Conservation (phyloP, 2,888 invertebrate species). For the Liposcelis brunnea region DNA sequence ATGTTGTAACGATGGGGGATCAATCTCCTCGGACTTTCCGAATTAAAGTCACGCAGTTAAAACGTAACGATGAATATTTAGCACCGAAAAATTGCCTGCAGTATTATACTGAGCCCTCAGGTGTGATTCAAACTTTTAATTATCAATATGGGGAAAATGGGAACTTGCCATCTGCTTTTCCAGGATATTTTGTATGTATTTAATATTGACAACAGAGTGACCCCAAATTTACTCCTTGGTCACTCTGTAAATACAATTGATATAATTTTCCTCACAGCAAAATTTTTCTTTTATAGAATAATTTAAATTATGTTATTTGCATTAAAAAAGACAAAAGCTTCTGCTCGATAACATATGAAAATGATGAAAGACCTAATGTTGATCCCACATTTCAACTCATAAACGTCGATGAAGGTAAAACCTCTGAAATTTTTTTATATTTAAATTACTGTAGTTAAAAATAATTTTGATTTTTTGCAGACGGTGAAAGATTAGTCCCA, state of each 20-base stretch:
- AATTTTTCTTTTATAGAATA: slow-evolving; percentile 61
- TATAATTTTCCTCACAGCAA: too few species aligned
- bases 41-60: slow-evolving; percentile 41
- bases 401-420: slow-evolving; percentile 45
- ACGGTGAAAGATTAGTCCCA: slow-evolving; percentile 41
- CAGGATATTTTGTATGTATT: slow-evolving; percentile 43
- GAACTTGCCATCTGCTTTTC: slow-evolving; percentile 16
- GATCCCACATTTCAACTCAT: slow-evolving; percentile 43
- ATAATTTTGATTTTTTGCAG: too few species aligned
- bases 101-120: slow-evolving; percentile 39
- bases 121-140: slow-evolving; percentile 51
- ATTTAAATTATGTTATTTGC: slow-evolving; percentile 60
- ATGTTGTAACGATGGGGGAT: slow-evolving; percentile 30
- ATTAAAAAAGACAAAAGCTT: slow-evolving; percentile 40
- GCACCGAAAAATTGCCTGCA: slow-evolving; percentile 48
- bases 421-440: neutral
- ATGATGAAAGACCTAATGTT: slow-evolving; percentile 28
- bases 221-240: neutral
- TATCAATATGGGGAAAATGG: slow-evolving; percentile 34
- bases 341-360: slow-evolving; percentile 48
- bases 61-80: slow-evolving; percentile 20
- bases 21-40: slow-evolving; percentile 36
- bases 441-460: too few species aligned
- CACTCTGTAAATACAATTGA: slow-evolving; percentile 8
- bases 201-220: neutral